A percentile compares a stretch with the other conserved stretches of the same genome.
Evolutionary conservation across 2,888 invertebrate species (phyloP).

Genomic region (Caenorhabditis sp.): DNA sequence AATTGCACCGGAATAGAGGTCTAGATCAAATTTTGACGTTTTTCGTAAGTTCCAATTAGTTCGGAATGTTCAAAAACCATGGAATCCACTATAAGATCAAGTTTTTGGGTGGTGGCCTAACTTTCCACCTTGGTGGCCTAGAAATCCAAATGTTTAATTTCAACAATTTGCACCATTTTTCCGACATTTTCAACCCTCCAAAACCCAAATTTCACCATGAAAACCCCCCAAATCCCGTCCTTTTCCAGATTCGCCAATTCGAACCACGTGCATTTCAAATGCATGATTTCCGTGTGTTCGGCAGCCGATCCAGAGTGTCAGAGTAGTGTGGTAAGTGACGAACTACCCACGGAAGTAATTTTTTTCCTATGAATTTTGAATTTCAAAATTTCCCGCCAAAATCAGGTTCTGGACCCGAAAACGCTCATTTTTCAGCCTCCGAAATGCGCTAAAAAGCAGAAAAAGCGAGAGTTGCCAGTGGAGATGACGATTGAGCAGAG

Average conservation of each 20-base stretch:
- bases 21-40: background rate
- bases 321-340: constrained; percentile 68
- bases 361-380: background rate
- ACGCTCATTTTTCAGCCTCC: constrained; percentile 57
- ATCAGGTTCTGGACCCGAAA: no score
- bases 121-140: background rate
- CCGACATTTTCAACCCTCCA: background rate
- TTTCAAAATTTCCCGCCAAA: no score
- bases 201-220: background rate
- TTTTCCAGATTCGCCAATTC: constrained; percentile 75
- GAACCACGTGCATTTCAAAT: constrained; percentile 78
- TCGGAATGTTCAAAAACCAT: background rate
- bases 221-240: background rate
- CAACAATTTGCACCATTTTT: background rate
- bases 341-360: no score
- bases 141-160: background rate
- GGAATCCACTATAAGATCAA: no score
- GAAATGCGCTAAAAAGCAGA: constrained; percentile 40
- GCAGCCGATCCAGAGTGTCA: constrained; percentile 72
- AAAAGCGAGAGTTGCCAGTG: constrained; percentile 48
- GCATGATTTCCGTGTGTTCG: constrained; percentile 77
- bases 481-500: constrained; percentile 61
- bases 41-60: background rate
- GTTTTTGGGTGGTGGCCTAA: background rate
- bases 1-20: background rate